phyloP scores from a whole-genome alignment of 53 echinoderm and acorn worm genomes.

The Mesocentrotus franciscanus region DNA sequence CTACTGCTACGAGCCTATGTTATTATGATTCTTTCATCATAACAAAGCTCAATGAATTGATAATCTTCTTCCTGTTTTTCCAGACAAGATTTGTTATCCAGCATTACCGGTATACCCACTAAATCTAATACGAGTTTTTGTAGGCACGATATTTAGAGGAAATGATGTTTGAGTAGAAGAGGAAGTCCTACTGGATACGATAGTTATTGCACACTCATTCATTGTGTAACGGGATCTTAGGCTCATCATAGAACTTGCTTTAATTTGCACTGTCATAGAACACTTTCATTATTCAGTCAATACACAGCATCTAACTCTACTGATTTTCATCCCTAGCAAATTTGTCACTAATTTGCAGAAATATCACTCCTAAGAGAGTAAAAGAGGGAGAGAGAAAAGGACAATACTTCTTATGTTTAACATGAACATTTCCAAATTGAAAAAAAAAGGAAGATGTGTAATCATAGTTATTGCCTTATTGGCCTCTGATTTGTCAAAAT shows the following conservation, averaged over 20 bases:
- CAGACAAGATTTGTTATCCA: background rate
- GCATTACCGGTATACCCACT: background rate
- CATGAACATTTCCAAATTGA: too few relatives aligned
- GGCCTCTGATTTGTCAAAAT: too few relatives aligned
- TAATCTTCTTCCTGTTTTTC: background rate
- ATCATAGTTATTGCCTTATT: too few relatives aligned
- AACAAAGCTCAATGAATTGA: background rate
- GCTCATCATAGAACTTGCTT: background rate
- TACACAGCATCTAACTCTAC: too few relatives aligned
- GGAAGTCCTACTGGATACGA: conserved; percentile 7
- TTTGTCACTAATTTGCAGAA: too few relatives aligned
- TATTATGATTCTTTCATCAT: background rate
- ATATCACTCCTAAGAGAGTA: too few relatives aligned
- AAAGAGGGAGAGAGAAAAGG: too few relatives aligned
- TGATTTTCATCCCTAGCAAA: too few relatives aligned
- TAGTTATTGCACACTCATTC: background rate
- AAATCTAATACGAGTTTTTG: background rate
- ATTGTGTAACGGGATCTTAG: background rate
- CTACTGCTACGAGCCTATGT: background rate
- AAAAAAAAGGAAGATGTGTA: too few relatives aligned
- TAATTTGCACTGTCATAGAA: background rate
- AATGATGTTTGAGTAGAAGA: conserved; percentile 25
- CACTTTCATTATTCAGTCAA: background rate
- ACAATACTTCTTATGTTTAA: too few relatives aligned
- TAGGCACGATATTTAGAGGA: background rate